Evolutionary conservation across 2,113 vertebrate genomes (phyloP), one percentile per base, ranked within the genome.

Genomic region (Lophius piscatorius): DNA sequence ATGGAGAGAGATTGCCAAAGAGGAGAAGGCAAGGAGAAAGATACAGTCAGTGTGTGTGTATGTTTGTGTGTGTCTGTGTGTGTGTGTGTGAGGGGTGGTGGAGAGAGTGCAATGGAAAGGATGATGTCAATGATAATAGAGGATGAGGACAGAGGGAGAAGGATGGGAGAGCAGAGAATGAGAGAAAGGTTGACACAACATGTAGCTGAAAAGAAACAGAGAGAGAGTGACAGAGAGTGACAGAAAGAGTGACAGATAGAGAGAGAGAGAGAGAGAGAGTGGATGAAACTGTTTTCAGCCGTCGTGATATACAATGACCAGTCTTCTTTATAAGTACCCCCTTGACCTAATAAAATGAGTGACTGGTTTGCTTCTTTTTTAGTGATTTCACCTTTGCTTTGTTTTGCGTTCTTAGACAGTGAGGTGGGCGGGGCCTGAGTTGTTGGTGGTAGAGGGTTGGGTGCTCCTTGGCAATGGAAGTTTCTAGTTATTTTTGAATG

Each of bases 101-200:
- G 38, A 33, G 57, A 41, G 48, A 50, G 42, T 3, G 31, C 24
- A 50, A 57, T 45, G 23, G 70, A 76, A 59, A 59, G 63, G 83
- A 90, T 89, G 84, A 87, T 80, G 83, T 87, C 85, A 88, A 81
- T 87, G 87, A 90, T 85, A 88, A 76, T 74, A 65, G 72, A 83
- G 59, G 86, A 78, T 78, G 80, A 81, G 66, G 70, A 78, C 35
- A 55, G 44, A 74, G 61, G 56, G 41, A 73, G 63, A 81, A 44
- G 34, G 47, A 74, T n/a, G n/a, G n/a, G n/a, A n/a, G n/a, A 38
- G 59, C 44, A 42, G 14, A 75, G 44, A 21, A 31, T 1, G 22
- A 4, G 21, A 68, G 63, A 44, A 65, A 48, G 60, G 44, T 35
- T 58, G 31, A 62, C 59, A 64, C 52, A 73, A 44, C 18, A 44